These are phyloP conservation scores for Proteles cristata DNA, from an alignment of 2,113 vertebrate species.

Conservation along the genomic window DNA sequence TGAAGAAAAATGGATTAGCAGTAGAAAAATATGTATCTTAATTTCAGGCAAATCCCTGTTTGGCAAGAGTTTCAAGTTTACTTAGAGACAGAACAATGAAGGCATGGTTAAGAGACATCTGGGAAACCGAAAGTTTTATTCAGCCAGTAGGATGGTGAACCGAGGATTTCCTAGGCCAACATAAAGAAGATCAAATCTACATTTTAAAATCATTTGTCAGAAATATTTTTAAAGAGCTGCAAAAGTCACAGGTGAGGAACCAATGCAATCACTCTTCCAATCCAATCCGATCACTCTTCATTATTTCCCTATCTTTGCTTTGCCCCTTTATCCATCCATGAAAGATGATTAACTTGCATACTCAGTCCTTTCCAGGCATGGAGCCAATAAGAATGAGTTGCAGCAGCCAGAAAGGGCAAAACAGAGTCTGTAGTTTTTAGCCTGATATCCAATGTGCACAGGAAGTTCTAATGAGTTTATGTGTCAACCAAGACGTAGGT, in stretches of 20 bases:
- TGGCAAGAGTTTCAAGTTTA: background rate
- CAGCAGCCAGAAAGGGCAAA: background rate
- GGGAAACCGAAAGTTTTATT: background rate
- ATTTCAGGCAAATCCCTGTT: background rate
- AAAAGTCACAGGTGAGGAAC: background rate
- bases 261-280: background rate
- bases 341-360: background rate
- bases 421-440: background rate
- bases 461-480: background rate
- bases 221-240: background rate
- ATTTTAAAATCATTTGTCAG: conserved; percentile 29
- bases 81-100: background rate
- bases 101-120: background rate
- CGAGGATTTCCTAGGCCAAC: background rate
- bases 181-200: conserved; percentile 3
- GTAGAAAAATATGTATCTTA: background rate
- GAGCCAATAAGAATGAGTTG: background rate
- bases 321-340: background rate
- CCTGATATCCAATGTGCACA: background rate
- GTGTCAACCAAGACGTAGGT: background rate
- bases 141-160: background rate
- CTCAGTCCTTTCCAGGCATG: background rate
- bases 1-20: background rate
- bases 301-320: background rate
- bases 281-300: background rate